Conservation (phyloP, 2,888 invertebrate genomes). For the Caenorhabditis zanzibari region DNA sequence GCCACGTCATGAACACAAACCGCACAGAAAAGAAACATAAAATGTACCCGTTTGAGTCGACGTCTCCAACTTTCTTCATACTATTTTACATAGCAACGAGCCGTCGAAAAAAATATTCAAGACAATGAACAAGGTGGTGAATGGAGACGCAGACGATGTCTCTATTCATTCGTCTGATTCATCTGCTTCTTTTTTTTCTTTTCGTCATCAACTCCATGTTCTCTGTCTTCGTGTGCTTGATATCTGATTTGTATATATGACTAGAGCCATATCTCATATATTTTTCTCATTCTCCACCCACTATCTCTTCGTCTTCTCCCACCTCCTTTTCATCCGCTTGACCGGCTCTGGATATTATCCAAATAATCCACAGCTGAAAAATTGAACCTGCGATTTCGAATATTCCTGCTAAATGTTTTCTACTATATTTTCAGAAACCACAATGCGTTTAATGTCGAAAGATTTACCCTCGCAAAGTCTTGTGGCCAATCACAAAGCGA, state of each 20-base stretch:
- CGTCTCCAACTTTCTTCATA: background rate
- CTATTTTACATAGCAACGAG: constrained; percentile 31
- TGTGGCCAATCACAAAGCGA: constrained; percentile 64
- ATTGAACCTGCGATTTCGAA: background rate
- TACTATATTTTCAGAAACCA: constrained; percentile 41
- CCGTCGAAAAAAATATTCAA: constrained; percentile 30
- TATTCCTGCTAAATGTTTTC: constrained; percentile 22
- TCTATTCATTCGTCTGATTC: constrained; percentile 36
- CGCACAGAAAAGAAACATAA: constrained; percentile 19
- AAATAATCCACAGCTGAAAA: background rate
- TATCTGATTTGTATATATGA: constrained; percentile 54
- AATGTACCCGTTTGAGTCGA: constrained; percentile 46
- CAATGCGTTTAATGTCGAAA: constrained; percentile 54
- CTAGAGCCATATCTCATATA: constrained; percentile 3
- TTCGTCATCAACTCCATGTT: constrained; percentile 35
- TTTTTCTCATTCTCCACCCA: background rate
- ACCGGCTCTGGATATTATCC: constrained; percentile 1
- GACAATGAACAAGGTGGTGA: constrained; percentile 15
- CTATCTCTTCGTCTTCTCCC: constrained; percentile 15
- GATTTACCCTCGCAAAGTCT: constrained; percentile 43
- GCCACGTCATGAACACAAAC: constrained; percentile 37
- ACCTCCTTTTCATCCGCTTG: constrained; percentile 6
- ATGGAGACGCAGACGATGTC: constrained; percentile 46
- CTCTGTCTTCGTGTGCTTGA: constrained; percentile 44
- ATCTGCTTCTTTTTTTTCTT: constrained; percentile 26